phyloP scores from a whole-genome alignment of 2,888 invertebrate species.

The Trachelus stipa region DNA sequence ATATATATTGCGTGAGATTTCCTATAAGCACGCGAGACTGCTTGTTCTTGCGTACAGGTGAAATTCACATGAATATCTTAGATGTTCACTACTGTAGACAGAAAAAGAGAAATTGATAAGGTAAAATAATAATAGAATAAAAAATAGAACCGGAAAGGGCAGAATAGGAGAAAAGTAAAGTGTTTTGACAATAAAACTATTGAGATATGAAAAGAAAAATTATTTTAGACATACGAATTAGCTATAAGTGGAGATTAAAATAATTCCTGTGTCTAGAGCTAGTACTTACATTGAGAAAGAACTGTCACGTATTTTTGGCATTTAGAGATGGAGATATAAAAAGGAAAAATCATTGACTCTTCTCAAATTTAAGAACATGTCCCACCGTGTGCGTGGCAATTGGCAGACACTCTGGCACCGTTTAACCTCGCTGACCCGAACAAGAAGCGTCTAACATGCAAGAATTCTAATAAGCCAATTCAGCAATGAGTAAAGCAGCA shows the following conservation, averaged over 20 bases:
- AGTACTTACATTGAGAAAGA: background rate
- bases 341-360: background rate
- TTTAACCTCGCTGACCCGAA: background rate
- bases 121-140: background rate
- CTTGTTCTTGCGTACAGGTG: background rate
- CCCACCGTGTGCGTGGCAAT: background rate
- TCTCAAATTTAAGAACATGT: background rate
- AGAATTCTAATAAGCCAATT: background rate
- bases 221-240: background rate
- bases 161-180: no score
- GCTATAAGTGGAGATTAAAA: background rate
- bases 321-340: background rate
- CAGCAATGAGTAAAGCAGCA: background rate
- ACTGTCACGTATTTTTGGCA: background rate
- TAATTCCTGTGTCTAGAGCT: slow-evolving; percentile 24
- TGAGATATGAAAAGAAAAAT: background rate
- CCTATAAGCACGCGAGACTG: background rate
- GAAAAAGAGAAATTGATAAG: background rate
- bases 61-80: background rate
- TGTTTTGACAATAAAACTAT: background rate
- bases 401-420: background rate
- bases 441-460: background rate
- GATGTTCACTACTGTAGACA: background rate
- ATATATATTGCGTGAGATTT: background rate
- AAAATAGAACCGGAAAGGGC: background rate